A percentile compares a stretch with the other conserved stretches of the same genome.
Evolutionary conservation across 2,113 vertebrate species (phyloP).

Genomic region (Cacatua alba): DNA sequence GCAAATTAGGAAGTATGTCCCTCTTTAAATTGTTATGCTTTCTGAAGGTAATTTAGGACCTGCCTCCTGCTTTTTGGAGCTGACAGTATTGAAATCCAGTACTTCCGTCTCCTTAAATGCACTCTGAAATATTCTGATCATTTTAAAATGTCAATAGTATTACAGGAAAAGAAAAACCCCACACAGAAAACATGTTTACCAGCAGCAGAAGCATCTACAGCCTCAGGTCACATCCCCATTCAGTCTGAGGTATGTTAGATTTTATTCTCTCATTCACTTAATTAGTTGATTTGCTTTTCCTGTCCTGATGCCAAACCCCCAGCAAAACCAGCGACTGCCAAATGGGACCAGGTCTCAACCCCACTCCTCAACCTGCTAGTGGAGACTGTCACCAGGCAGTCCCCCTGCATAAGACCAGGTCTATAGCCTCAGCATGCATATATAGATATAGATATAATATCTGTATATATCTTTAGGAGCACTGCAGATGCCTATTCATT

Average conservation of each 20-base stretch:
- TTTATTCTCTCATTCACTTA: conserved; percentile 20
- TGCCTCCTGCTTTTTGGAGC: conserved; percentile 9
- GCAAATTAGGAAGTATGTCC: background rate
- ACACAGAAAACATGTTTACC: conserved; percentile 47
- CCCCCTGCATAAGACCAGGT: background rate
- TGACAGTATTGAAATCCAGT: conserved; percentile 44
- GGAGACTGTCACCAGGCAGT: background rate
- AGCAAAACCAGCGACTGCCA: background rate
- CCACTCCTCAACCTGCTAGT: background rate
- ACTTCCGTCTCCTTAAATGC: conserved; percentile 12
- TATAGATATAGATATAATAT: background rate
- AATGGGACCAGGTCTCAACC: background rate
- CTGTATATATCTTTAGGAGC: background rate
- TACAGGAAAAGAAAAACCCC: background rate
- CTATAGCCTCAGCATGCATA: background rate
- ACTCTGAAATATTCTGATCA: conserved; percentile 43
- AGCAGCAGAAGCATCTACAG: background rate
- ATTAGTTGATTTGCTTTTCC: conserved; percentile 45
- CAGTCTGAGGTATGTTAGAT: background rate
- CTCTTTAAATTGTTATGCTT: conserved; percentile 1
- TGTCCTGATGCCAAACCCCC: background rate
- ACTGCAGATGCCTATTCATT: background rate
- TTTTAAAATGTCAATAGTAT: conserved; percentile 35
- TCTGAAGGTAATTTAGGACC: conserved; percentile 36
- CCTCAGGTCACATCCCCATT: conserved; percentile 26